Evolutionary conservation across 1,140 invertebrate genomes (phyloP).

Genomic region (Lepidotrigona ventralis): DNA sequence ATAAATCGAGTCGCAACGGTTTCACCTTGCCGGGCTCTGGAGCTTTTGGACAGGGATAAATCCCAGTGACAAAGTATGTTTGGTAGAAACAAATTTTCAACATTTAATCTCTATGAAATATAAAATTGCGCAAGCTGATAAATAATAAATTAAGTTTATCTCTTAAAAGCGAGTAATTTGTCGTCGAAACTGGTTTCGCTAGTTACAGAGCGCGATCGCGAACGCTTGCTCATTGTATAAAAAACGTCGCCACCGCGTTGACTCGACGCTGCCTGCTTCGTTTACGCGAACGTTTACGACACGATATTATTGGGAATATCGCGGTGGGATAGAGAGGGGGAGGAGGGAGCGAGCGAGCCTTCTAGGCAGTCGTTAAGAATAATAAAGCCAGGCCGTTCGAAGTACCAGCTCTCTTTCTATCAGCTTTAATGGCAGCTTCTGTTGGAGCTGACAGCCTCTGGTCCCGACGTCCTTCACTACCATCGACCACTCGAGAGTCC

Average conservation of each 20-base stretch:
- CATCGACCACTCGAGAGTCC: constrained; percentile 57
- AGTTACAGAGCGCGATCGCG: too few species aligned
- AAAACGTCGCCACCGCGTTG: background rate
- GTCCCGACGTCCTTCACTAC: constrained; percentile 43
- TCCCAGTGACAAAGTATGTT: too few species aligned
- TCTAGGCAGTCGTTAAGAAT: constrained; percentile 39
- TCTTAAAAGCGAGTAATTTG: too few species aligned
- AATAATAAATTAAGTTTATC: too few species aligned
- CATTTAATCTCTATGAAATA: too few species aligned
- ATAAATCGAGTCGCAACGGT: too few species aligned
- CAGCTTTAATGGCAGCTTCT: constrained; percentile 56
- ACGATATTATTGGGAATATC: constrained; percentile 19
- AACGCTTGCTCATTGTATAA: background rate
- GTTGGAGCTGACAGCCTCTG: constrained; percentile 58
- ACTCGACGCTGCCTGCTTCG: background rate
- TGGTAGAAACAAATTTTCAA: too few species aligned
- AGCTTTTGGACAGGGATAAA: too few species aligned
- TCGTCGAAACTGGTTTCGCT: too few species aligned
- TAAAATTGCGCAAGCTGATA: too few species aligned
- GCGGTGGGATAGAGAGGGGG: too few species aligned
- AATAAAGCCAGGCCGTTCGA: constrained; percentile 18
- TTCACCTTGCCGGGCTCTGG: too few species aligned
- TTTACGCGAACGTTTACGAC: background rate
- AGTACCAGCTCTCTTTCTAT: constrained; percentile 38
- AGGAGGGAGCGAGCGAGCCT: background rate